Percentiles rank a stretch among this genome's conserved stretches.
These are phyloP conservation scores for Patella ulyssiponensis DNA, from an alignment of 2,888 invertebrate species.

Conservation along the genomic window DNA sequence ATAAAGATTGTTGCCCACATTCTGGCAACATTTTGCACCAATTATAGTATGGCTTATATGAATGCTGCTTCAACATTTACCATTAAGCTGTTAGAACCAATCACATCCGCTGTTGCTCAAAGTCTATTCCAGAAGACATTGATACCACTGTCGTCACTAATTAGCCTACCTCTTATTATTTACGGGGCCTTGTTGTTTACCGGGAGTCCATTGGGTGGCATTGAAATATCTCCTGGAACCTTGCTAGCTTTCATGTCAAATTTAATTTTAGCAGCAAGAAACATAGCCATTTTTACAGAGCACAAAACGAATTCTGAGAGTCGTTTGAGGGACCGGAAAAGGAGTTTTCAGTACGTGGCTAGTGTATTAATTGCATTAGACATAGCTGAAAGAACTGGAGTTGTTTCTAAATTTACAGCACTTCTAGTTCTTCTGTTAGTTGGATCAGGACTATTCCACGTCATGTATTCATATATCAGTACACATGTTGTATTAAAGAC, in stretches of 20 bases:
- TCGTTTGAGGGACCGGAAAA: conserved; percentile 19
- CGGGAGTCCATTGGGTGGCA: conserved; percentile 14
- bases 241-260: no score
- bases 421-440: neutral
- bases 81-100: conserved; percentile 42
- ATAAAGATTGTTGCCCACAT: no score
- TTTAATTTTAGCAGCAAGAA: no score
- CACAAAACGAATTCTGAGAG: neutral
- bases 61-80: conserved; percentile 41
- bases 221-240: no score
- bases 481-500: conserved; percentile 35
- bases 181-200: conserved; percentile 32
- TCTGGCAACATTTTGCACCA: conserved; percentile 20
- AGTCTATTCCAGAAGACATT: conserved; percentile 21
- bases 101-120: conserved; percentile 14
- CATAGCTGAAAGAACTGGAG: no score
- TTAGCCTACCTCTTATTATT: conserved; percentile 35
- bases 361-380: no score
- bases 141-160: conserved; percentile 15
- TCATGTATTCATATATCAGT: conserved; percentile 43
- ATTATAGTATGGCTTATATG: conserved; percentile 37
- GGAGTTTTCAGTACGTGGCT: neutral
- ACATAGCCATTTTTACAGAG: no score
- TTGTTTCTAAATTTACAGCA: no score
- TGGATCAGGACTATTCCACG: conserved; percentile 39